Base-by-base conservation (phyloP, 2,797 vertebrate species). In the Phalanger gymnotis region DNA sequence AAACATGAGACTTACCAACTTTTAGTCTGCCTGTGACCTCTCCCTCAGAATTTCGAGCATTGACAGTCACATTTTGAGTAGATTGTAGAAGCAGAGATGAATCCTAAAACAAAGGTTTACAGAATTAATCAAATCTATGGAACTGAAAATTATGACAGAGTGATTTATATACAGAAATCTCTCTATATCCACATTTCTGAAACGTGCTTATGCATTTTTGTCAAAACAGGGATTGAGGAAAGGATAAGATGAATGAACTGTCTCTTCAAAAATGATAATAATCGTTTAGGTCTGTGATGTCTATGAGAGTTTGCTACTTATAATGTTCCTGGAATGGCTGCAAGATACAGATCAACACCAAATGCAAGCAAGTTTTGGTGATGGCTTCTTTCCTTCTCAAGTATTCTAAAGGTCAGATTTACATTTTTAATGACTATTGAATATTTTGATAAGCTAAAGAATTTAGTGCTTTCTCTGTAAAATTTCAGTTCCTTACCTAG, bases 11-110 rank as follows among this genome's bases (percentile, higher is more conserved):
- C 99, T 99, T 98, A 99, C 99, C 99, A 98, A 99, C 99, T 97
- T 98, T 99, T 94, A 99, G 97, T 98, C 99, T 99, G 97, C 99
- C 99, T 2, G 99, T 99, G 97, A 99, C 99, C 51, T 99, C 98
- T 2, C 99, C 99, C 0, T 99, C 99, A 16, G 98, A 98, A 97
- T 99, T 99, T 11, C 99, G 99, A 91, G 99, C 99, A 66, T 99
- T 99, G 56, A 99, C 98, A 30, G 99, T 99, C 96, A 99, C 99
- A 9, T 99, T 99, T 97, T 99, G 99, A 53, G 99, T 98, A 34
- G 99, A 99, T 93, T 99, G 99, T 27, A 99, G 98, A 58, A 99
- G 98, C 90, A 99, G 99, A 12, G 99, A 98, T 56, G 99, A 99
- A 96, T 99, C 99, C 99, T 99, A 98, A 53, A 95, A 96, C 1